Percentiles rank a stretch among this genome's conserved stretches.
Evolutionary conservation across 2,113 vertebrate species (phyloP).

Genomic region (Vombatus ursinus): DNA sequence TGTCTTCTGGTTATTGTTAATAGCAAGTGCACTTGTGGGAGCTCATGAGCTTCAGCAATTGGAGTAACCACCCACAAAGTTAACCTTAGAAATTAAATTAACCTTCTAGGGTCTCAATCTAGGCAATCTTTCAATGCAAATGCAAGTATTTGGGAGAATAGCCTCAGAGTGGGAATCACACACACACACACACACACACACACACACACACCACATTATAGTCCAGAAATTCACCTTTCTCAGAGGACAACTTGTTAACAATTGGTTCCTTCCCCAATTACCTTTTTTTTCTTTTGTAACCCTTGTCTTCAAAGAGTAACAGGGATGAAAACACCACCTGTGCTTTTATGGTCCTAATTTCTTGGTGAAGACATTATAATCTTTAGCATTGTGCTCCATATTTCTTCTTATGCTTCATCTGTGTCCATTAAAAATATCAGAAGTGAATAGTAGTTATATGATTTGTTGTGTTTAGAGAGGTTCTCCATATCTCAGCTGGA

Average conservation of each 20-base stretch:
- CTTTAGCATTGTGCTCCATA: not conserved
- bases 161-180: not conserved
- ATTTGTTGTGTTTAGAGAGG: not conserved
- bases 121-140: not conserved
- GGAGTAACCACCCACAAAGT: not conserved
- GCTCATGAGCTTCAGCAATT: not conserved
- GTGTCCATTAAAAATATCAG: not conserved
- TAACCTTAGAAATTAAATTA: not conserved
- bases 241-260: not conserved
- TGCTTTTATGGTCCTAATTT: not conserved
- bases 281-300: not conserved
- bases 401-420: not conserved
- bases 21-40: not conserved
- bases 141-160: not conserved
- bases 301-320: not conserved
- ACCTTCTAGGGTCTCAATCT: not conserved
- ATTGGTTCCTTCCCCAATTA: not conserved
- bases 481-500: not conserved
- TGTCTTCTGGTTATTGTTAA: not conserved
- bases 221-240: not conserved
- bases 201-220: no score
- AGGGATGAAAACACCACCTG: not conserved
- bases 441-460: not conserved
- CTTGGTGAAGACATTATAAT: not conserved
- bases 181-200: no score